Base-by-base conservation (phyloP, 1,140 invertebrate genomes). In the Sesamia nonagrioides region DNA sequence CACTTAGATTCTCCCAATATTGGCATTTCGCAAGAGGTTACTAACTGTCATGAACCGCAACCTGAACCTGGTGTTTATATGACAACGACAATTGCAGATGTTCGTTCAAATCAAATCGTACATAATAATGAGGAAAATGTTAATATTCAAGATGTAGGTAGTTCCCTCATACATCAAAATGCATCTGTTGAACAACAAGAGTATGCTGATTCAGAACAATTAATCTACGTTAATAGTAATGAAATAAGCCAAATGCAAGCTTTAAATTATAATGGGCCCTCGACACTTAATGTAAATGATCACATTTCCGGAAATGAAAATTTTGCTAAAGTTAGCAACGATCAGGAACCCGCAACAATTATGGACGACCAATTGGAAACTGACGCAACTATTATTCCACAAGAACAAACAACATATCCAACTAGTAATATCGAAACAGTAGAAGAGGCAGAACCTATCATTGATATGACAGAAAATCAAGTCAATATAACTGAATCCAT, bases 401-500 rank as follows among this genome's bases (percentile, higher is more conserved):
- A 58, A 58, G 54, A 58, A 5, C 54, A 58, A 58, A 58, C 5
- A 58, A 58, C 5, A 27, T 13, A 58, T 27, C 17, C 5, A 58
- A 58, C 33, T 27, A 58, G 21, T 58, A 13, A 58, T 33, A 21
- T 11, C 52, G 18, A 11, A 9, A 33, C 54, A 27, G 9, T 33
- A 27, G 21, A 33, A 33, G 17, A 58, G 21, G 15, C 61, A 21
- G 37, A 66, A 42, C 37, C 37, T n/a, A 17, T 37, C 21, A 69
- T 9, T 1, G 71, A 74, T n/a, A 35, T 60, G 4, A 42, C 18
- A 58, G 63, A 48, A n/a, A 18, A 78, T 45, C 17, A 18, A 35
- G 48, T 56, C 0, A 21, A 81, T 66, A 61, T 79, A 13, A 45
- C 72, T 21, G 78, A 81, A 81, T 80, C 61, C 40, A 88, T 88